Percentiles rank a stretch among this genome's conserved stretches.
Conservation (phyloP, 2,797 vertebrate genomes). For the Enteromius anoplus region DNA sequence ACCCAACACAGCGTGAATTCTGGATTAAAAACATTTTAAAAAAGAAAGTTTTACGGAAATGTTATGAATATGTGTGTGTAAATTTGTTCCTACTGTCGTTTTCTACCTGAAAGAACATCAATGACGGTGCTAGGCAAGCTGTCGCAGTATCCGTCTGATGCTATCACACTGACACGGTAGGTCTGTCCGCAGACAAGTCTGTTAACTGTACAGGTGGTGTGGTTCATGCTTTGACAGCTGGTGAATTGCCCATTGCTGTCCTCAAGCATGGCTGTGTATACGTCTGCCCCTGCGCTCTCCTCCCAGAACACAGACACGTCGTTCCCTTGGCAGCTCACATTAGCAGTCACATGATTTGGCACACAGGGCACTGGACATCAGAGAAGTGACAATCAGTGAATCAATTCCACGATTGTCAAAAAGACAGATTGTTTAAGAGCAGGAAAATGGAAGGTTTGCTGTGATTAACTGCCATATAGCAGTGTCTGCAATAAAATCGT, state of each 20-base stretch:
- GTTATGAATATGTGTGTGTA: not conserved
- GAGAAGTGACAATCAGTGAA: constrained; percentile 1
- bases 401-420: not conserved
- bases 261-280: constrained; percentile 69
- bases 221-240: constrained; percentile 68
- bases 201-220: constrained; percentile 69
- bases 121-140: constrained; percentile 65
- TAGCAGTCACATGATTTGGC: constrained; percentile 64
- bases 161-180: constrained; percentile 71
- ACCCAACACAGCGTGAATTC: too few species aligned
- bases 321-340: constrained; percentile 66
- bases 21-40: not conserved
- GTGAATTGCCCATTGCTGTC: constrained; percentile 69
- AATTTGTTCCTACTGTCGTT: not conserved
- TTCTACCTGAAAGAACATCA: constrained; percentile 68
- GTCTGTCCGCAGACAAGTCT: constrained; percentile 73
- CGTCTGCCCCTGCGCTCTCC: constrained; percentile 69
- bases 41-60: not conserved
- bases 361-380: constrained; percentile 73
- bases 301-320: constrained; percentile 71
- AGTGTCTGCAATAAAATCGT: not conserved
- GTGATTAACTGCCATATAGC: not conserved
- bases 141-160: constrained; percentile 75
- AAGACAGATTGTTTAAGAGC: not conserved
- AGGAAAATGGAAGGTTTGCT: not conserved